Base-by-base conservation (phyloP, 1,140 invertebrate species). In the Achatina immaculata region DNA sequence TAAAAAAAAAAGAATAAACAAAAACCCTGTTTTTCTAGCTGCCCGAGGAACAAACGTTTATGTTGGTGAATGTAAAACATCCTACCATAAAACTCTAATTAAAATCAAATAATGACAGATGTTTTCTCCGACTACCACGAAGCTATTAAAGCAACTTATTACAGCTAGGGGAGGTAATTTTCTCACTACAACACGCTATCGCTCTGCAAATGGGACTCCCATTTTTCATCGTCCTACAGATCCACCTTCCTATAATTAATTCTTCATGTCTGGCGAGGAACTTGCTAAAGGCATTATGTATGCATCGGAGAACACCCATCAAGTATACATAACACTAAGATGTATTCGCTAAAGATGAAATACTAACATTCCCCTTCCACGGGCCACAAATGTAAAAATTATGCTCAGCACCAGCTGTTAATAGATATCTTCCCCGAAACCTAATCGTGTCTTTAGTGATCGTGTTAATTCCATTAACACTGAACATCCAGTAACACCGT, bases 221-320 rank as follows among this genome's bases (percentile, higher is more conserved):
- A 38, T 62, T 58, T 76, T 62, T 43, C 74, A 76, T 76, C 74
- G 24, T 58, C 48, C 62, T 3, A 16, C 2, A 58, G 58, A 76
- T 76, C 62, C 43, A 62, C 74, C 40, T 76, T 24, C 51, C 74
- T 19, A 76, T 76, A 76, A 76, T 76, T 76, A 76, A 76, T 76
- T 42, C 55, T 58, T 62, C 48, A 62, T 58, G 74, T 42, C 74
- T 36, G 24, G 42, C n/a, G 42, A 42, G 76, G 21, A 55, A 31
- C 38, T 43, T n/a, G 78, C 1, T 55, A 69, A 71, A 80, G 68
- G 31, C 74, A 76, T 76, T 62, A 76, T 11, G 11, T 36, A 62
- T 16, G 3, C 42, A 14, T n/a, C 34, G 34, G 31, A 74, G 72
- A 74, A 74, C 72, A 74, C 72, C 72, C 72, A 74, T 51, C 31